Evolutionary conservation across 2,797 vertebrate genomes (phyloP).

Genomic region (Antennarius maculatus): DNA sequence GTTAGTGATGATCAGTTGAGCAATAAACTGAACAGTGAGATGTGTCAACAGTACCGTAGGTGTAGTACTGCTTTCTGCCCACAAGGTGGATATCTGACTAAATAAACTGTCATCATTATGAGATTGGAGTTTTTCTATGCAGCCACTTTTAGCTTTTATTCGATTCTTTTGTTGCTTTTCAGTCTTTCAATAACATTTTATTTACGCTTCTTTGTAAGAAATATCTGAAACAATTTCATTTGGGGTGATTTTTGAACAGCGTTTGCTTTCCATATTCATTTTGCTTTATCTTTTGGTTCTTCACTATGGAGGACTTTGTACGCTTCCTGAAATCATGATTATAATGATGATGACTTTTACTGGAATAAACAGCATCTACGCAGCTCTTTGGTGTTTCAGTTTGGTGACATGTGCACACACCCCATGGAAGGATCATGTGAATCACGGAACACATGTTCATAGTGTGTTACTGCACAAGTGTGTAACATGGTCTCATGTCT

Average conservation of each 20-base stretch:
- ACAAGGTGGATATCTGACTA: constrained; percentile 73
- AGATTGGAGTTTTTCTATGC: not conserved
- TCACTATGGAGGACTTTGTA: too few species aligned
- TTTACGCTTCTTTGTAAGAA: too few species aligned
- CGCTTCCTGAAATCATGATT: too few species aligned
- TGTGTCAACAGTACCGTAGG: not conserved
- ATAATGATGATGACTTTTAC: not conserved
- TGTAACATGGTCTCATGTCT: not conserved
- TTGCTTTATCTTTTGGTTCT: too few species aligned
- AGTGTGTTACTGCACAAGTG: not conserved
- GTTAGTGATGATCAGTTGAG: not conserved
- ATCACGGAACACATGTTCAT: not conserved
- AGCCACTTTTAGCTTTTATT: not conserved
- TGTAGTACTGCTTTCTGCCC: constrained; percentile 50
- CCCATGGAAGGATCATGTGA: not conserved
- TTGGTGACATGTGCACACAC: not conserved
- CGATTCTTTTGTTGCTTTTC: not conserved
- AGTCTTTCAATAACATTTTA: not conserved
- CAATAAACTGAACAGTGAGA: constrained; percentile 1
- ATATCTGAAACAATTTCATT: too few species aligned
- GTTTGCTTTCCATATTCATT: too few species aligned
- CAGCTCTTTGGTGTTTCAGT: constrained; percentile 2
- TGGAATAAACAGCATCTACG: not conserved
- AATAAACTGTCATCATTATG: constrained; percentile 28
- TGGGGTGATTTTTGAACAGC: too few species aligned